These are phyloP conservation scores for Bothrops alternatus DNA, from an alignment of 2,797 vertebrate genomes.

Conservation along the genomic window DNA sequence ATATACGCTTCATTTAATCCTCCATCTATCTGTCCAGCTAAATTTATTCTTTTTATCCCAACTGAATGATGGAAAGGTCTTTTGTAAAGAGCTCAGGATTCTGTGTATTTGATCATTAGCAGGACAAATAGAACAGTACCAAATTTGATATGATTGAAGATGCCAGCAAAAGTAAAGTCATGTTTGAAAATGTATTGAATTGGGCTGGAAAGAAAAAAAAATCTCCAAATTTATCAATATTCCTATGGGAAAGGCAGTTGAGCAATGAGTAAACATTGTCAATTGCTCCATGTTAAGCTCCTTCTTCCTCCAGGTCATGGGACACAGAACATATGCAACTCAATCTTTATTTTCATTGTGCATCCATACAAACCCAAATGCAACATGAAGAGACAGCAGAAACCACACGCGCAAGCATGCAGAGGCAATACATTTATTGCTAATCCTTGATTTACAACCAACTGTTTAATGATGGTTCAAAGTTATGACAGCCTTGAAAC, in stretches of 20 bases:
- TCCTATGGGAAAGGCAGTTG: background rate
- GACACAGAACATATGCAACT: background rate
- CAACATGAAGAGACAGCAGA: background rate
- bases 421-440: background rate
- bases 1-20: background rate
- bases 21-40: background rate
- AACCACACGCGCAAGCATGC: background rate
- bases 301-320: background rate
- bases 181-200: background rate
- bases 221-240: background rate
- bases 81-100: background rate
- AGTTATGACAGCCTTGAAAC: background rate
- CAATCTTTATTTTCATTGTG: background rate
- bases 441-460: background rate
- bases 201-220: background rate
- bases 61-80: background rate
- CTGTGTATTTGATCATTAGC: background rate
- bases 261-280: background rate
- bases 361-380: background rate
- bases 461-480: background rate
- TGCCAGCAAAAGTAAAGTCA: background rate
- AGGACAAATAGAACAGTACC: background rate
- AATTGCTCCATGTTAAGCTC: background rate
- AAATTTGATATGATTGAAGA: background rate
- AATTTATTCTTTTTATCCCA: background rate